phyloP scores from a whole-genome alignment of 2,797 vertebrate species.

The Peromyscus attwateri region DNA sequence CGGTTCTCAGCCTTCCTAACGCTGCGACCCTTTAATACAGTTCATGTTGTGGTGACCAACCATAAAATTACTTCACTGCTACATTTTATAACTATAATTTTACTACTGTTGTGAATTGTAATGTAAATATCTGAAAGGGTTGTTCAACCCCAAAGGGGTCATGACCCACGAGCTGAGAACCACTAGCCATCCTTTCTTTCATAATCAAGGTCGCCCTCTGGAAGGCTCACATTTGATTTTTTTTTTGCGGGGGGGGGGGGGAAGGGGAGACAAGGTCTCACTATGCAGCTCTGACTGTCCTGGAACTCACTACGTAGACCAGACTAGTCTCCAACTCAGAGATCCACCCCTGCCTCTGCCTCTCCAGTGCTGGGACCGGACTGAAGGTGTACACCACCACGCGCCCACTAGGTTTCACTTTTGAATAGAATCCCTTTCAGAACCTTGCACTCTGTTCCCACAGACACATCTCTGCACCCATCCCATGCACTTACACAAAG shows the following conservation, averaged over 20 bases:
- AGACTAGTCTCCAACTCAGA: background rate
- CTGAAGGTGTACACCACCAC: background rate
- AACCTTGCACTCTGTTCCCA: background rate
- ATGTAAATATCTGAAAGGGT: background rate
- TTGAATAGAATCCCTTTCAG: background rate
- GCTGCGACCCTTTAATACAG: no score
- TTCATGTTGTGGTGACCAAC: background rate
- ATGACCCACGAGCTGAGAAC: background rate
- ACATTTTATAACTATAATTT: background rate
- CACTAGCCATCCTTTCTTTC: background rate
- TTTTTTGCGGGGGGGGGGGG: background rate
- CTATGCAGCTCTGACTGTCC: background rate
- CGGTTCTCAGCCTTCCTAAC: no score
- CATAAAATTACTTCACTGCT: background rate
- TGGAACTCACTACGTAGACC: background rate
- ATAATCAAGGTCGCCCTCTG: background rate
- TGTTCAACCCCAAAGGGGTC: background rate
- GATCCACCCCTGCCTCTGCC: background rate
- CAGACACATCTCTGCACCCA: background rate
- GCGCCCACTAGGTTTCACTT: background rate
- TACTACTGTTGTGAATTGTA: background rate
- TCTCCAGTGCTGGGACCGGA: background rate
- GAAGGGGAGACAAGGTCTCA: background rate
- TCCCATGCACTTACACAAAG: background rate
- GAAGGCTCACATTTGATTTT: background rate